Conservation (phyloP, 37 sponge, comb jelly and placozoan genomes). For the Eunapius fragilis region DNA sequence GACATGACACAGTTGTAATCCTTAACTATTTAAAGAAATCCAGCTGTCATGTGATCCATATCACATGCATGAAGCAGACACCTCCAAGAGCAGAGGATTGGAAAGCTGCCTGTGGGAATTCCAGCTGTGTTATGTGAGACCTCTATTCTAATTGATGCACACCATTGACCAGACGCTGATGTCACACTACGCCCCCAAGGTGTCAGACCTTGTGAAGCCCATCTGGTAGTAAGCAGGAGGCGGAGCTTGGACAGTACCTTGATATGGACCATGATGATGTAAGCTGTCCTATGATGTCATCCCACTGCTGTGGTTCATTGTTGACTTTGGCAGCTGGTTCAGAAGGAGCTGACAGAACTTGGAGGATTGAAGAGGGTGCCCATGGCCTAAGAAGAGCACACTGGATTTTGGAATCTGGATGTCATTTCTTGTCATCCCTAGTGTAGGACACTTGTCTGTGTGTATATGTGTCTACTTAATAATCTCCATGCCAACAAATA, state of each 20-base stretch:
- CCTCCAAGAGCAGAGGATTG: constrained; percentile 70
- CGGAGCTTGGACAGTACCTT: constrained; percentile 58
- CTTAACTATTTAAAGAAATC: neutral
- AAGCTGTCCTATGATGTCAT: too few species aligned
- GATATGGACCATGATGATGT: constrained; percentile 67
- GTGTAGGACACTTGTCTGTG: too few species aligned
- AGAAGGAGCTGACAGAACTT: too few species aligned
- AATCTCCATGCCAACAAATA: too few species aligned
- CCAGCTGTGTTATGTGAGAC: neutral
- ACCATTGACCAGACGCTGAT: constrained; percentile 61
- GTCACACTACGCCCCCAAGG: constrained; percentile 81
- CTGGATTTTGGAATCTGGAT: too few species aligned
- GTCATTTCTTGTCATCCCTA: too few species aligned
- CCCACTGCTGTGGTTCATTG: too few species aligned
- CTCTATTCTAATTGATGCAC: neutral
- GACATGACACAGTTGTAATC: neutral
- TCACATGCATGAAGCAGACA: constrained; percentile 66
- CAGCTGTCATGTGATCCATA: constrained; percentile 68
- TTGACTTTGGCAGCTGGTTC: too few species aligned
- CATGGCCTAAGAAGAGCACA: too few species aligned
- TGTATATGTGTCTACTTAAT: too few species aligned
- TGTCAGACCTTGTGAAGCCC: constrained; percentile 50
- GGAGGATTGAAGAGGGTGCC: too few species aligned
- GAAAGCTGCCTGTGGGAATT: constrained; percentile 98
- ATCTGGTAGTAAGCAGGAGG: constrained; percentile 57